phyloP scores from a whole-genome alignment of 2,113 vertebrate genomes.

The Progne subis region DNA sequence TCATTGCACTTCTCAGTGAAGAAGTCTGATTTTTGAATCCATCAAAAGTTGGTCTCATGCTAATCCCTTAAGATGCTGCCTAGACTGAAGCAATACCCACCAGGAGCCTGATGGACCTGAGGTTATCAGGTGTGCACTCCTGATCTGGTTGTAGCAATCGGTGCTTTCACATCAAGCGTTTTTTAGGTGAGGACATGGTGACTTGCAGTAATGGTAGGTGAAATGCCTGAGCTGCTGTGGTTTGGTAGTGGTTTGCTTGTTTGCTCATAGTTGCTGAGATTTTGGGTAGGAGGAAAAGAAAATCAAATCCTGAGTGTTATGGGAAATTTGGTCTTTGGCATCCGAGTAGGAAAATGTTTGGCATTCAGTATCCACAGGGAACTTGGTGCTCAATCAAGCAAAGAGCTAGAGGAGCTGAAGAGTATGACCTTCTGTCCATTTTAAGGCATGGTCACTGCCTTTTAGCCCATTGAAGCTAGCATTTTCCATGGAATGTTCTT shows the following conservation, averaged over 20 bases:
- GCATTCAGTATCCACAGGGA: not conserved
- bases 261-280: not conserved
- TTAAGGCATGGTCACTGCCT: not conserved
- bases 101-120: not conserved
- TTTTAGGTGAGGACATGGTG: not conserved
- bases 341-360: not conserved
- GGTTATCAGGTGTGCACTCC: not conserved
- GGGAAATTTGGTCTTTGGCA: not conserved
- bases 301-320: not conserved
- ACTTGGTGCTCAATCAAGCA: not conserved
- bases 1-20: not conserved
- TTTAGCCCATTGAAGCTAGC: not conserved
- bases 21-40: not conserved
- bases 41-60: not conserved
- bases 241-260: not conserved
- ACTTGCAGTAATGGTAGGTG: not conserved
- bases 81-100: not conserved
- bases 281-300: not conserved
- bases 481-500: not conserved
- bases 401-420: not conserved
- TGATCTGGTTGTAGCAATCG: accelerated
- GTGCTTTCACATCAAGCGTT: not conserved
- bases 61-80: not conserved
- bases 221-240: not conserved
- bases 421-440: not conserved